These are phyloP conservation scores for Leptinotarsa rubiginosa DNA, from an alignment of 2,888 invertebrate species.

Conservation along the genomic window DNA sequence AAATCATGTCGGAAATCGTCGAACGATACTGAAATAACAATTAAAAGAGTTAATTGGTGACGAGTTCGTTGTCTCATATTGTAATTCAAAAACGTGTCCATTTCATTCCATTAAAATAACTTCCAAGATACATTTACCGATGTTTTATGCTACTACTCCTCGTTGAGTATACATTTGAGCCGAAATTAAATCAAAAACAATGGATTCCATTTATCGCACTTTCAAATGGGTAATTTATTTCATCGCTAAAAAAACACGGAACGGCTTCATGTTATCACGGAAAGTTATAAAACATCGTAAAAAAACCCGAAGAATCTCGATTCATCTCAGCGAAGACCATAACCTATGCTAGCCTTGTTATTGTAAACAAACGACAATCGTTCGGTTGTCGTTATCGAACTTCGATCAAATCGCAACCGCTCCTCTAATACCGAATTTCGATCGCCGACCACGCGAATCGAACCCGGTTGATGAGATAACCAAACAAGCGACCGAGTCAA, in stretches of 20 bases:
- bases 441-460: not conserved
- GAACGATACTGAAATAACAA: not conserved
- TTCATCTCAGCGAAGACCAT: not conserved
- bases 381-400: slow-evolving; percentile 15
- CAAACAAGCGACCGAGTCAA: slow-evolving; percentile 34
- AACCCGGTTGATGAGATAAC: slow-evolving; percentile 33
- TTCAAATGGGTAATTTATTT: not conserved
- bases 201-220: too few relatives aligned
- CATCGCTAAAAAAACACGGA: not conserved
- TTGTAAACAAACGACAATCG: slow-evolving; percentile 16
- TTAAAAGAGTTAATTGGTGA: not conserved
- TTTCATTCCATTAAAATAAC: too few relatives aligned
- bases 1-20: not conserved
- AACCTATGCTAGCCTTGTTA: slow-evolving; percentile 18
- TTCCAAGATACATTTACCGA: too few relatives aligned
- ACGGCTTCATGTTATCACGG: not conserved
- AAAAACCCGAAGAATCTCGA: slow-evolving; percentile 4
- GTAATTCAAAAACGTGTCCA: not conserved
- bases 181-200: too few relatives aligned
- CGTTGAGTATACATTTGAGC: too few relatives aligned
- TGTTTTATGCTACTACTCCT: too few relatives aligned
- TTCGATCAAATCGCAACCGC: slow-evolving; percentile 10
- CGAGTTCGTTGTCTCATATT: not conserved
- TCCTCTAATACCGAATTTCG: not conserved
- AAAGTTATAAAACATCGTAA: not conserved